Conservation (phyloP, 2,797 vertebrate genomes). For the Artibeus lituratus region DNA sequence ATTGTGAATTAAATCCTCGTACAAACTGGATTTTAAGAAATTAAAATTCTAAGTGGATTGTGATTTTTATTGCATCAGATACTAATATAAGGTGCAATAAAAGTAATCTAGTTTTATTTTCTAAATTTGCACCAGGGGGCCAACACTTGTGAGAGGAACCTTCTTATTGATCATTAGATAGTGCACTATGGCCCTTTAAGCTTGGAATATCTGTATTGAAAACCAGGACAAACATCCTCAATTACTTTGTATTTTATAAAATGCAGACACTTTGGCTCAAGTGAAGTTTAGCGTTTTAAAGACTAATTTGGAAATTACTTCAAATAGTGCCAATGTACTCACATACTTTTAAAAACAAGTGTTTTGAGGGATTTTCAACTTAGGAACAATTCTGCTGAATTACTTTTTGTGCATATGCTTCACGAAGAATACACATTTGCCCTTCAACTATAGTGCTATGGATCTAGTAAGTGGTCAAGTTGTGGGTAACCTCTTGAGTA, state of each 20-base stretch:
- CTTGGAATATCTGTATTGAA: slow-evolving; percentile 30
- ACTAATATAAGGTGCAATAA: background rate
- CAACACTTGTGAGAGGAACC: background rate
- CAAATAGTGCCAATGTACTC: background rate
- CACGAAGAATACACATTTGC: background rate
- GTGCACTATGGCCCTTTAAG: background rate
- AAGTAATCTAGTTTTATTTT: background rate
- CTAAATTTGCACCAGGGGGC: background rate
- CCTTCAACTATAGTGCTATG: background rate
- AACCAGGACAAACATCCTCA: background rate
- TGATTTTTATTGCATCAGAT: background rate
- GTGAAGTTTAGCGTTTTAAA: background rate
- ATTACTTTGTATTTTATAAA: background rate
- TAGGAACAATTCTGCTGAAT: background rate
- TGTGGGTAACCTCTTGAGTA: background rate
- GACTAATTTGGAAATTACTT: slow-evolving; percentile 1
- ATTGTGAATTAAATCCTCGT: background rate
- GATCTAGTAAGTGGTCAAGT: background rate
- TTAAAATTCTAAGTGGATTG: background rate
- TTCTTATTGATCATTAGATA: background rate
- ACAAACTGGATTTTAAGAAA: background rate
- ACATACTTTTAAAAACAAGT: background rate
- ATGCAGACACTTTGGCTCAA: background rate
- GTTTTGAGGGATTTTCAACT: background rate
- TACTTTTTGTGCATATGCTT: background rate